Evolutionary conservation across 2,888 invertebrate genomes (phyloP).

Genomic region (Acrocera orbiculus): DNA sequence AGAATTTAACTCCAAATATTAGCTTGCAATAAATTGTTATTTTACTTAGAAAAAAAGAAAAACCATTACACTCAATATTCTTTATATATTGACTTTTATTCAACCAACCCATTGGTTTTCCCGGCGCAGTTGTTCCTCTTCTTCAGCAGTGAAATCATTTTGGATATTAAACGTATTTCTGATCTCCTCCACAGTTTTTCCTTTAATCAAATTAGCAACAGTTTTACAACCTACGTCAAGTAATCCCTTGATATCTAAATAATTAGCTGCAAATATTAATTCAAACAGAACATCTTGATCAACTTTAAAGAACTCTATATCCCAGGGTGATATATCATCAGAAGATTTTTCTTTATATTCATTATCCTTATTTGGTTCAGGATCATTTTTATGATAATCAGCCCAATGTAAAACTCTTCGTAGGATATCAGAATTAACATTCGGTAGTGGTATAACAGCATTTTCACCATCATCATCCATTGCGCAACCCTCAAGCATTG

Average conservation of each 20-base stretch:
- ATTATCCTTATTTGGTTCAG: constrained; percentile 84
- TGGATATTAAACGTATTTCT: constrained; percentile 90
- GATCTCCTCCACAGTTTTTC: constrained; percentile 87
- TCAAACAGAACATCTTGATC: constrained; percentile 90
- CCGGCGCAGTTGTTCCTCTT: constrained; percentile 91
- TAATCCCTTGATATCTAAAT: constrained; percentile 81
- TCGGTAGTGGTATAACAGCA: constrained; percentile 83
- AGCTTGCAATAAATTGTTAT: no score
- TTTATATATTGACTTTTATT: constrained; percentile 1
- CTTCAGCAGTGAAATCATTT: constrained; percentile 83
- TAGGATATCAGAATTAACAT: constrained; percentile 86
- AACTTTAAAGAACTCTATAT: constrained; percentile 91
- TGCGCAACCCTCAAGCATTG: constrained; percentile 83
- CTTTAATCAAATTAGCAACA: constrained; percentile 92
- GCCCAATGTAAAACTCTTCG: constrained; percentile 84
- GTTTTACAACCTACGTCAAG: constrained; percentile 93
- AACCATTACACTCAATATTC: background rate
- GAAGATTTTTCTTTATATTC: constrained; percentile 90
- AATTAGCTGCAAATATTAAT: constrained; percentile 86
- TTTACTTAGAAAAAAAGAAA: no score
- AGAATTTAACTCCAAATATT: no score
- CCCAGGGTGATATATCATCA: constrained; percentile 94
- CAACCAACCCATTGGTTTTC: constrained; percentile 62
- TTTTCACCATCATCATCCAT: constrained; percentile 80
- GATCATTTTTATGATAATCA: constrained; percentile 80